These are phyloP conservation scores for Frankliniella fusca DNA, from an alignment of 2,888 invertebrate genomes.

Conservation along the genomic window DNA sequence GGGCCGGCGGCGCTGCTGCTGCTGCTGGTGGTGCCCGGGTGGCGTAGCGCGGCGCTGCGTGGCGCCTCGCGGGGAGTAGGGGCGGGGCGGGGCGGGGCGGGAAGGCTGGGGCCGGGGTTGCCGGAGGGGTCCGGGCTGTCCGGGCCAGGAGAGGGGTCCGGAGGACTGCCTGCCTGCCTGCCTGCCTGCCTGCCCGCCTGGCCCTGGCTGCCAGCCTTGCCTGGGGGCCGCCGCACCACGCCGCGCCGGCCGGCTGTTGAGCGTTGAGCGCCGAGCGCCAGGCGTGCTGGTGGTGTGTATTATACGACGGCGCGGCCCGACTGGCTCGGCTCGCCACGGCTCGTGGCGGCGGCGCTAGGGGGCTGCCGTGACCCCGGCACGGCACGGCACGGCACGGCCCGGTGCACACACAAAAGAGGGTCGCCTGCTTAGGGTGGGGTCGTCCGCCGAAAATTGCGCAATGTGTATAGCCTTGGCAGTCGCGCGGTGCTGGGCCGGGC, in stretches of 20 bases:
- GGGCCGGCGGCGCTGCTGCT: too few relatives aligned
- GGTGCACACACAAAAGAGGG: not conserved
- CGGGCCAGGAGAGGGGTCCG: not conserved
- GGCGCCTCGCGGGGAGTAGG: not conserved
- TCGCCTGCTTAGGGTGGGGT: not conserved
- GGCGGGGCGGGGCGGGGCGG: not conserved
- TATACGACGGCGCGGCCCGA: not conserved
- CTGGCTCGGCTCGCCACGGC: not conserved
- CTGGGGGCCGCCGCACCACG: not conserved
- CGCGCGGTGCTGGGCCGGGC: not conserved
- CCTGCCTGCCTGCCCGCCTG: not conserved
- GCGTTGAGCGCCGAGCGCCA: not conserved
- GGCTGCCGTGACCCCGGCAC: not conserved
- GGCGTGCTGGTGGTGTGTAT: too few relatives aligned
- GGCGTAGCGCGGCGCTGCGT: too few relatives aligned
- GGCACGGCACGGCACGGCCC: not conserved
- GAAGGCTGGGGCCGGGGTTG: not conserved
- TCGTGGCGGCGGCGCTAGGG: not conserved
- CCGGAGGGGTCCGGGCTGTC: not conserved
- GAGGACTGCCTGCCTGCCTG: not conserved
- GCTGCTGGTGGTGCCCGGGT: too few relatives aligned
- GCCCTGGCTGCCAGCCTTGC: not conserved
- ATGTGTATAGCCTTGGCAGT: constrained; percentile 17
- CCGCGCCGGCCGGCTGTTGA: not conserved
- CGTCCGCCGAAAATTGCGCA: constrained; percentile 14